These are phyloP conservation scores for Trichosurus vulpecula DNA, from an alignment of 2,797 vertebrate genomes.

Conservation along the genomic window DNA sequence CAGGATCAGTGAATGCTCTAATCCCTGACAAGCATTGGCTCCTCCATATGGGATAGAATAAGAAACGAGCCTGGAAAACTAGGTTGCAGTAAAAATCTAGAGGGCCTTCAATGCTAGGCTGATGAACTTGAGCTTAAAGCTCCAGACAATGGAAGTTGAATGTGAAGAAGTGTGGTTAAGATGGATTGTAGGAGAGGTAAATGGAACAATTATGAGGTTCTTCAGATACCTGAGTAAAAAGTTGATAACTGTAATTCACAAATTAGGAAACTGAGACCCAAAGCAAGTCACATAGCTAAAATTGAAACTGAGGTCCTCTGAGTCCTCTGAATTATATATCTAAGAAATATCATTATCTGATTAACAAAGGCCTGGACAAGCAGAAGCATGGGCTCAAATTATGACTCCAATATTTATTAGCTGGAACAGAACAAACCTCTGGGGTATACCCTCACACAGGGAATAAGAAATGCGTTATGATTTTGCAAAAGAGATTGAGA, in stretches of 20 bases:
- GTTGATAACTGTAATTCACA: neutral
- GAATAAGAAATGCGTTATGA: neutral
- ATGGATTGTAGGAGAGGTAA: neutral
- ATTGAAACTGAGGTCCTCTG: neutral
- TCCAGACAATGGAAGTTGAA: neutral
- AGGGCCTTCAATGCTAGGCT: neutral
- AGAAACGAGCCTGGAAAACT: constrained; percentile 9
- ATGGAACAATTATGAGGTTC: neutral
- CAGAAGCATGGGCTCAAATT: neutral
- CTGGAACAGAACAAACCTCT: neutral
- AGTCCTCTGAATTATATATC: neutral
- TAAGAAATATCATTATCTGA: neutral
- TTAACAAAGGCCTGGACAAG: neutral
- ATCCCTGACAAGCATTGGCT: neutral
- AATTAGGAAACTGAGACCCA: neutral
- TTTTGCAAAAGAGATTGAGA: neutral
- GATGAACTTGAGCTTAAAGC: constrained; percentile 12
- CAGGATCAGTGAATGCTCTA: neutral
- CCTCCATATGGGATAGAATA: neutral
- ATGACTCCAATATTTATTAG: neutral
- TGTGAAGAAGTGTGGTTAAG: neutral
- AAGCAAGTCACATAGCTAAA: neutral
- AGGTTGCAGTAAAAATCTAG: constrained; percentile 10
- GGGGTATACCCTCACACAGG: neutral
- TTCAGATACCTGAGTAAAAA: neutral